Base-by-base conservation (phyloP, 2,113 vertebrate genomes). In the Podarcis muralis region DNA sequence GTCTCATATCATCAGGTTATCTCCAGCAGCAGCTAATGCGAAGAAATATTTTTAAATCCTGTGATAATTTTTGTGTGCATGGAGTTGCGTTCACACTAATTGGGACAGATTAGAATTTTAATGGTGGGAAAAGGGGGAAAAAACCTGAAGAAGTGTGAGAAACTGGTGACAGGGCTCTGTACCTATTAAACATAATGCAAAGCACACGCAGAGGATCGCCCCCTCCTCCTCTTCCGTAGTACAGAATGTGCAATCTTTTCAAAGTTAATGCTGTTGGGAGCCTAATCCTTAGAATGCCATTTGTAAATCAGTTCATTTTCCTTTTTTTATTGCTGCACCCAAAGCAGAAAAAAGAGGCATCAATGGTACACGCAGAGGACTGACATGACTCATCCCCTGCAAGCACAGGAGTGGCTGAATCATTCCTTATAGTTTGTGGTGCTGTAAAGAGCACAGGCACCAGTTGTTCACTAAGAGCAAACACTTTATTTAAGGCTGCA, bases 1-100 rank as follows among this genome's bases (percentile, higher is more conserved):
- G 0, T 78, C 78, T 85, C 88, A 76, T 85, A 20, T 85, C 79
- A 82, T 32, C 0, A 0, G 84, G 68, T 87, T 88, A 72, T 85
- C 87, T 79, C 83, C 59, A 89, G 40, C 35, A 90, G 59, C 74
- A 85, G 86, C 37, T 87, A 83, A 88, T 92, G 93, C 43, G 85
- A 92, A 80, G 0, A 3, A 7, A 0, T 4, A 32, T 82, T 89
- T 59, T 68, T 27, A 87, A 89, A 62, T 59, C 69, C 35, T 57
- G 87, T 88, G 80, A 3, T 1, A 1, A 65, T 86, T 88, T 89
- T 74, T 87, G 20, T 35, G 86, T n/a, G 32, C 83, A 43, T 57
- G 85, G 88, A 84, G 62, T n/a, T 83, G 72, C 40, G 53, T 83
- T 74, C 71, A 89, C 78, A 43, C 18, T 82, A 84, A 75, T 75